Base-by-base conservation (phyloP, 2,888 invertebrate species). In the Caenorhabditis becei region DNA sequence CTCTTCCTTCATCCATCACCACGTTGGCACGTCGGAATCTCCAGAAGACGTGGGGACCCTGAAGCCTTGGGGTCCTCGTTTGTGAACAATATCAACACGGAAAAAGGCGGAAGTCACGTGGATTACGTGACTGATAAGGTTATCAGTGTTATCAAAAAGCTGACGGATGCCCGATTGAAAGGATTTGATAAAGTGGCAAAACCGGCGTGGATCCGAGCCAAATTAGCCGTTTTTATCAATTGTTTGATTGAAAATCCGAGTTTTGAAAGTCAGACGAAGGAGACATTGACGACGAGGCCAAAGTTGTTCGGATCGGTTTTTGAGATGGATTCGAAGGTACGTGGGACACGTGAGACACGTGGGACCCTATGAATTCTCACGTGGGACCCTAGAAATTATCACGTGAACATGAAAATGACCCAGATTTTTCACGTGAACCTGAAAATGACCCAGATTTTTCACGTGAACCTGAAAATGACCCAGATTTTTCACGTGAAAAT, bases 231-330 rank as follows among this genome's bases (percentile, higher is more conserved):
- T 1, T 99, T 98, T 91, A 94, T 98, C 28, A 99, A 97, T 91
- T 97, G 97, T 92, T 93, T 98, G 54, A 96, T 99, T 88, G 98
- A 97, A 72, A 99, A 99, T 93, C 99, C 99, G 35, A 95, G 97
- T 47, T 99, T 99, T 93, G 98, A 98, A 92, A 98, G 98, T 0
- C 99, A 99, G 93, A 99, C 98, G 0, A 99, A 99, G 93, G 98
- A 99, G 91, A 95, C 95, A 91, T 97, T 99, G 97, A 98, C 97
- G 0, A 93, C 96, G 61, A 96, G 97, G 92, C 93, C 94, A 0
- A 97, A 97, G 91, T 95, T 94, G 91, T 99, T 99, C 92, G 98
- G 98, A 16, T 97, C 97, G 0, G 97, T 96, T 92, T 97, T 97
- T 91, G 91, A 91, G 66, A 93, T 97, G n/a, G 71, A 83, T 41